Evolutionary conservation across 2,113 vertebrate species (phyloP), one percentile per base, ranked within the genome.

Genomic region (Porphyrio hochstetteri): DNA sequence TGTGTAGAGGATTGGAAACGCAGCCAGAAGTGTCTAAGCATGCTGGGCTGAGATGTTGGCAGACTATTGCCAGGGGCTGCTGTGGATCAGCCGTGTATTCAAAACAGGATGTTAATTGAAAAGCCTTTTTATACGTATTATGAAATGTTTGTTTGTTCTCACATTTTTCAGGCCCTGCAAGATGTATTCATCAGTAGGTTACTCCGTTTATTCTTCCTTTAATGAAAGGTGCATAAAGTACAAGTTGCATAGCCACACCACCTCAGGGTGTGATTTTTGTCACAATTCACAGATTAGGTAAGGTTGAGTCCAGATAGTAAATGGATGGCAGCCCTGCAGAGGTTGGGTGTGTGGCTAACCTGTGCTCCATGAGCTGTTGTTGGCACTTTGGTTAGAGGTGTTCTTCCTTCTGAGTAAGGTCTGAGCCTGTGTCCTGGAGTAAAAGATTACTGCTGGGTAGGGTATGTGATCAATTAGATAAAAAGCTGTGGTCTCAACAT

Each of bases 121-220:
- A 96, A 92, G 33, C 33, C 61, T 75, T 96, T 90, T 95, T 82
- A 68, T 95, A 63, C 68, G 50, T 64, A 77, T 92, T 91, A 92
- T 88, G 88, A 96, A 92, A 96, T 93, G 71, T 90, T 93, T 94
- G 81, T 94, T 95, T 95, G 69, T 94, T 96, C 93, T 90, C 84
- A 90, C 74, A 74, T 87, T 91, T 94, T 91, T 90, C 60, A 50
- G 91, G 57, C 52, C 72, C 61, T 80, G 77, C 79, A 82, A 94
- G 57, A 81, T 84, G 65, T 81, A 82, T 91, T 78, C 57, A 52
- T 93, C 95, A 81, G 80, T 56, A 76, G 75, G 25, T 71, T 89
- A 35, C 86, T 94, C 40, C 87, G 44, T 91, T 88, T 91, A 44
- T 35, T 36, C 59, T 82, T 92, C 75, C 40, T 85, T 74, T 92